Evolutionary conservation across 2,113 vertebrate species (phyloP).

Genomic region (Nesogale talazaci): DNA sequence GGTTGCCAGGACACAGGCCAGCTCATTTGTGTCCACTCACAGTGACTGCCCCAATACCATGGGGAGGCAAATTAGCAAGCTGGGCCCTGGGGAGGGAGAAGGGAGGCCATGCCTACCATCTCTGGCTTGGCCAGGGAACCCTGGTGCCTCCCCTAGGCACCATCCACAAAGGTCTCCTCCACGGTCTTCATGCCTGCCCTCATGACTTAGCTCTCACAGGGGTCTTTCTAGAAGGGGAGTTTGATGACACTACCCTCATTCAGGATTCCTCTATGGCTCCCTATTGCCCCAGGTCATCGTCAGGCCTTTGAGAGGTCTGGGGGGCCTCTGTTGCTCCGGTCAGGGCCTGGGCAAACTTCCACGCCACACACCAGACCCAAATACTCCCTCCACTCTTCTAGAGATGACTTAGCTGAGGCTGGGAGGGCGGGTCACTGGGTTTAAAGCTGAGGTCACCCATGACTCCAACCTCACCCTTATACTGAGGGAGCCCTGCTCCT

Average conservation of each 20-base stretch:
- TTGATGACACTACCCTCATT: background rate
- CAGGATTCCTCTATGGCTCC: slow-evolving; percentile 10
- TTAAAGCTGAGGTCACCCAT: background rate
- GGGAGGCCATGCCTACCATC: rapidly evolving
- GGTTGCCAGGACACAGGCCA: background rate
- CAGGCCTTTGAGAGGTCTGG: background rate
- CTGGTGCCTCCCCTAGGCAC: background rate
- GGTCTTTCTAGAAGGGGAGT: background rate
- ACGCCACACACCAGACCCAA: rapidly evolving
- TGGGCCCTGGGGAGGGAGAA: background rate
- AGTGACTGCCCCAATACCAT: background rate
- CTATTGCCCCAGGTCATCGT: background rate
- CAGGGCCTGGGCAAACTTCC: background rate
- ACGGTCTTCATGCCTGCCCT: background rate
- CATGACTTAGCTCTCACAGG: rapidly evolving
- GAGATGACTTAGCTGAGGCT: background rate
- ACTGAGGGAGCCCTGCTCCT: background rate
- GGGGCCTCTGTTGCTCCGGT: background rate
- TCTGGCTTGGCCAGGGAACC: background rate
- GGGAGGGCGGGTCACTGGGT: background rate
- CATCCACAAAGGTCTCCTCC: background rate
- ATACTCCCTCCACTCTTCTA: background rate
- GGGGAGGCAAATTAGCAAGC: background rate
- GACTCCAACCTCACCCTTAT: background rate
- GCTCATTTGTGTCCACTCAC: background rate